phyloP scores from a whole-genome alignment of 1,140 invertebrate species.

The Lineus longissimus region DNA sequence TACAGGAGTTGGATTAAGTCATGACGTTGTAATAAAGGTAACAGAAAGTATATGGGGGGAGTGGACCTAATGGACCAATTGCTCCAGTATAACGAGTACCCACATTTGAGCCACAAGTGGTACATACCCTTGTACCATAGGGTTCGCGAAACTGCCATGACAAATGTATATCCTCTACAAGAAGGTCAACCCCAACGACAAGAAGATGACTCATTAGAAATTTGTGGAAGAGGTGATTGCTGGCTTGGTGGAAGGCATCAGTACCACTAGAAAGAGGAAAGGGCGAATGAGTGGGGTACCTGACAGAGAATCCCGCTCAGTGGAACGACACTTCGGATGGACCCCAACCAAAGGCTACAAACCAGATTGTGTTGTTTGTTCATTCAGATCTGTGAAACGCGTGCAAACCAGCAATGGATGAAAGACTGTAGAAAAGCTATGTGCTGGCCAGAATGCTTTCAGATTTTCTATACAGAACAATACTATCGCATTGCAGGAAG shows the following conservation, averaged over 20 bases:
- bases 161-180: constrained; percentile 14
- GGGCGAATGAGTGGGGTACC: background rate
- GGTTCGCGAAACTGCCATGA: constrained; percentile 11
- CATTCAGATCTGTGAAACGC: background rate
- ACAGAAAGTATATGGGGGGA: too few relatives aligned
- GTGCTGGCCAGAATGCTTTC: background rate
- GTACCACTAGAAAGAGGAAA: background rate
- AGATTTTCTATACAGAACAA: background rate
- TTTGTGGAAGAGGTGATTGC: background rate
- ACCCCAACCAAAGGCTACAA: background rate
- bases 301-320: background rate
- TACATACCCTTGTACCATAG: constrained; percentile 11
- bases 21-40: background rate
- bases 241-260: background rate
- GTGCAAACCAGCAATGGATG: background rate
- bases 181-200: background rate
- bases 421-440: background rate
- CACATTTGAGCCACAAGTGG: constrained; percentile 5
- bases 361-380: background rate
- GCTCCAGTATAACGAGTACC: background rate
- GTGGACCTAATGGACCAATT: too few relatives aligned
- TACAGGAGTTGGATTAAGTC: background rate
- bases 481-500: too few relatives aligned
- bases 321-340: background rate
- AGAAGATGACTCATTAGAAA: background rate